A percentile compares a stretch with the other conserved stretches of the same genome.
Evolutionary conservation across 1,140 invertebrate species (phyloP).

Genomic region (Tenebrio molitor): DNA sequence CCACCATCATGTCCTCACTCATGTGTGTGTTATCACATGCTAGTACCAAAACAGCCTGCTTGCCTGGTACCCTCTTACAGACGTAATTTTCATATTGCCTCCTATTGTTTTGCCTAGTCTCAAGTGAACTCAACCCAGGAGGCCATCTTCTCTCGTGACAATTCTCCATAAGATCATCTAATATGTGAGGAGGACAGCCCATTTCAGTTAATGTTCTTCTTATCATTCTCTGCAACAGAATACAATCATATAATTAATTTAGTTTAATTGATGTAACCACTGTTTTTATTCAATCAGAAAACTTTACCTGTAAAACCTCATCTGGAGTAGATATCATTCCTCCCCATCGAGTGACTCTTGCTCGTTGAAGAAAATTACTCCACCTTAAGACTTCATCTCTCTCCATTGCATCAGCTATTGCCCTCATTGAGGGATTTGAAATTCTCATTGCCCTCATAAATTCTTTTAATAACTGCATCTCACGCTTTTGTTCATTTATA

Average conservation of each 20-base stretch:
- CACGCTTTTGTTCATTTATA: constrained; percentile 90
- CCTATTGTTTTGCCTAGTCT: constrained; percentile 93
- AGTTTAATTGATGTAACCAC: no score
- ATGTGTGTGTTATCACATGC: constrained; percentile 96
- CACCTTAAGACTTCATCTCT: constrained; percentile 93
- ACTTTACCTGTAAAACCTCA: constrained; percentile 90
- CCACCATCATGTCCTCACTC: constrained; percentile 95
- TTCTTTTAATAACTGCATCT: constrained; percentile 90
- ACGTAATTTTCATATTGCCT: constrained; percentile 94
- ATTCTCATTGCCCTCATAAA: constrained; percentile 92
- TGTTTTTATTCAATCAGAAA: no score
- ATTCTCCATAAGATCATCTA: constrained; percentile 97
- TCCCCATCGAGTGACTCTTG: constrained; percentile 94
- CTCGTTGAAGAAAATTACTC: constrained; percentile 86
- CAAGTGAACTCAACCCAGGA: constrained; percentile 89
- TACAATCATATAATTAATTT: no score
- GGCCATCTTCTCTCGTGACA: constrained; percentile 97
- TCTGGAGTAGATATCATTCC: constrained; percentile 98
- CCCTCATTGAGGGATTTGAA: constrained; percentile 90
- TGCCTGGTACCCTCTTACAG: constrained; percentile 93
- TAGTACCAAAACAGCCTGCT: constrained; percentile 95
- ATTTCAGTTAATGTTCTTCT: constrained; percentile 92
- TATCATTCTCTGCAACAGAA: constrained; percentile 83
- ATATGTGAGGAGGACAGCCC: constrained; percentile 91
- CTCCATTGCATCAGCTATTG: constrained; percentile 93